Evolutionary conservation across 2,797 vertebrate species (phyloP), one percentile per base, ranked within the genome.

Genomic region (Pristis pectinata): DNA sequence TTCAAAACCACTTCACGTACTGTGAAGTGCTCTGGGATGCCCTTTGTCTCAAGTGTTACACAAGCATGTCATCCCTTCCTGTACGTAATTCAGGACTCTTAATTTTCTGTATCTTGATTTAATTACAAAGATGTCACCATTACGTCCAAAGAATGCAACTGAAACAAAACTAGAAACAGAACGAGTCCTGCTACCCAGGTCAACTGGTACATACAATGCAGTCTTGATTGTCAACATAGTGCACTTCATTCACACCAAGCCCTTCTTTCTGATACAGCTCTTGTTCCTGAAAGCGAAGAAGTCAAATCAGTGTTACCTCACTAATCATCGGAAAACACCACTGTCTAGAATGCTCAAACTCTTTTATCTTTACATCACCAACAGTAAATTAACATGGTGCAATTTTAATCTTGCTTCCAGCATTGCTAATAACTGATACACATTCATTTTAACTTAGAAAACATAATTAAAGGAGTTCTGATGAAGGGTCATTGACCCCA

Each of bases 211-310:
- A 3, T 96, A 99, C 98, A 96, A 99, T 99, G 95, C 99, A 99
- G 96, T 99, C 99, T 96, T 99, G 99, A 96, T 99, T 99, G 97
- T 99, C 99, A 27, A 99, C 98, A 13, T 99, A 99, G 96, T 98
- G 98, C 2, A 99, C 99, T 97, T 99, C 99, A 96, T 99, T 99
- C 95, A 99, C 99, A 0, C 99, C 99, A 3, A 99, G 97, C 0
- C 98, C 99, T 96, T 99, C 98, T 95, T 95, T 98, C 94, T 99
- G 98, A 96, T 99, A 99, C 95, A 99, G 97, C 95, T 99, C 99
- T 96, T 99, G 98, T 94, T 99, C 99, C 99, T 99, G 96, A 44
- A 96, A 96, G 74, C 56, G 41, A 4, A 92, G 56, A 56, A 24
- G 7, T 6, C 56, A 70, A 22, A 27, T 76, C 44, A 76, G 92